Conservation (phyloP, 2,113 vertebrate species). For the Dasyprocta punctata region DNA sequence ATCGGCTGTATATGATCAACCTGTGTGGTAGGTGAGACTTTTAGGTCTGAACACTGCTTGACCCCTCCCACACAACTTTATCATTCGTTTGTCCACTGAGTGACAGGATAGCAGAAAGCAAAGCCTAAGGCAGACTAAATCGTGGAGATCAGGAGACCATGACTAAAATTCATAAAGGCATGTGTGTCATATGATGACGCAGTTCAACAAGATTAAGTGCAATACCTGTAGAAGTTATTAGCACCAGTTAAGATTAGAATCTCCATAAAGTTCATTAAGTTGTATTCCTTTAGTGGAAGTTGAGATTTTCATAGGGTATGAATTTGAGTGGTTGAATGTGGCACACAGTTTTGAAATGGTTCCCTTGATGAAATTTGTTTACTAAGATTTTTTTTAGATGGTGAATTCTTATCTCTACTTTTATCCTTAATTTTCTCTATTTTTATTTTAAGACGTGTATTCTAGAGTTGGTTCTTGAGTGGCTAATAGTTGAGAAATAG, state of each 20-base stretch:
- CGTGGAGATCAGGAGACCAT: background rate
- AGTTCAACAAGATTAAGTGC: background rate
- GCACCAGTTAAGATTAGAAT: background rate
- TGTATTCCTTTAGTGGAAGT: background rate
- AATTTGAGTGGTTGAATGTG: background rate
- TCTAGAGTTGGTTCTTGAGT: background rate
- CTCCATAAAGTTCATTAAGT: background rate
- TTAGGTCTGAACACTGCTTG: background rate
- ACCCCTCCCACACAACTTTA: background rate
- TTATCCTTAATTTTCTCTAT: background rate
- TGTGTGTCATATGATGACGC: background rate
- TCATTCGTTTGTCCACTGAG: background rate
- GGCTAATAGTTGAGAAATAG: background rate
- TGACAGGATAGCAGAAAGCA: background rate
- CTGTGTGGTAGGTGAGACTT: background rate
- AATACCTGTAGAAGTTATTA: background rate
- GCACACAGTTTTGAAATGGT: background rate
- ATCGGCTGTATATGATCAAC: background rate
- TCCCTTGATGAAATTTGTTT: background rate
- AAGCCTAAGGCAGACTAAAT: background rate
- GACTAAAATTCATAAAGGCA: background rate
- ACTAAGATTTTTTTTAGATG: background rate
- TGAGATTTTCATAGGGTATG: background rate
- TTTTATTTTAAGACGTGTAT: conserved; percentile 29
- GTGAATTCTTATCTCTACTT: background rate